Conservation (phyloP, 2,113 vertebrate species). For the Toxostoma redivivum region DNA sequence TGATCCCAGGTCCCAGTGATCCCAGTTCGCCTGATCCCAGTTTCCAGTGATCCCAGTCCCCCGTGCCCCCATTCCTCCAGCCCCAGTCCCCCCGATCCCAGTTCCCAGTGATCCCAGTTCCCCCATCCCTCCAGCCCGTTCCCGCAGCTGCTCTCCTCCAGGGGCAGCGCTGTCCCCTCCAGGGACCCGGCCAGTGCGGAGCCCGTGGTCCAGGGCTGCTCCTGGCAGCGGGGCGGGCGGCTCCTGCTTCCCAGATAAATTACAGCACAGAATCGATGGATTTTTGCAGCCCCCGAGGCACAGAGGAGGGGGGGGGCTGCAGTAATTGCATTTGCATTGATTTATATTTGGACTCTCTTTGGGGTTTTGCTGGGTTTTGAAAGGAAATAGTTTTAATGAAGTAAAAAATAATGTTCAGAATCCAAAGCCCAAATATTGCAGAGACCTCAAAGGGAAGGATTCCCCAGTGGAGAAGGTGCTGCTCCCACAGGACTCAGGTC, state of each 20-base stretch:
- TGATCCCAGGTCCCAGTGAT: background rate
- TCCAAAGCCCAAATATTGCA: background rate
- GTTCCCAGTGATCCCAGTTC: background rate
- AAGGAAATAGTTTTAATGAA: slow-evolving; percentile 6
- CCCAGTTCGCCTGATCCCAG: background rate
- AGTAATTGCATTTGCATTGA: slow-evolving; percentile 61
- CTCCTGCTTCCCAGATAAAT: background rate
- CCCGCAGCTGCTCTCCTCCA: background rate
- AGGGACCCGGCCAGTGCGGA: accelerated
- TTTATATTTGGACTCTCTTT: slow-evolving; percentile 45
- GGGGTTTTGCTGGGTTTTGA: slow-evolving; percentile 1
- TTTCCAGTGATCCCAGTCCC: no score
- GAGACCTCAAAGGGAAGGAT: background rate
- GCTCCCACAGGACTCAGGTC: background rate
- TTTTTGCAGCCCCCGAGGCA: slow-evolving; percentile 12
- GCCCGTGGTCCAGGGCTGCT: background rate
- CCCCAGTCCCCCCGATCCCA: background rate
- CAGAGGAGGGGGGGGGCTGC: background rate
- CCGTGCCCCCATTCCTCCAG: no score
- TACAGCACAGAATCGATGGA: background rate
- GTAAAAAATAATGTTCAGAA: background rate
- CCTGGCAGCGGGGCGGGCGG: background rate
- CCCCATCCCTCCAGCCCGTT: no score
- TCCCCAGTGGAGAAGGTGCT: background rate
- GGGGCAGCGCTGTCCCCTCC: background rate